Conservation (phyloP, 1,140 invertebrate genomes). For the Megathymus violae region DNA sequence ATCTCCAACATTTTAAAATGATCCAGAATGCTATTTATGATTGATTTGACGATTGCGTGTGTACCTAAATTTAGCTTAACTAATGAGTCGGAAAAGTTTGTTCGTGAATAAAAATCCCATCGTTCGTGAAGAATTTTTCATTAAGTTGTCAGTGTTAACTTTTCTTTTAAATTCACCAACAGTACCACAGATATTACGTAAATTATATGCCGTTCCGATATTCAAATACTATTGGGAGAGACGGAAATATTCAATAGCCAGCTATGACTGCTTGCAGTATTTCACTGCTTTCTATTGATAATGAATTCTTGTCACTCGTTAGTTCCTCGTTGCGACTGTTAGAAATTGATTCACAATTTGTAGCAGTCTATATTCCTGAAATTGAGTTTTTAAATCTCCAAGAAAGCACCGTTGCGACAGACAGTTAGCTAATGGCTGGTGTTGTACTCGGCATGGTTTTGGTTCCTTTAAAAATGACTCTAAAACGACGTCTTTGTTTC, state of each 20-base stretch:
- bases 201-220: not conserved
- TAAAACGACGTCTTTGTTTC: not conserved
- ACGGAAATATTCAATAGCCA: not conserved
- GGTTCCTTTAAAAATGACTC: constrained; percentile 4
- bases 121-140: not conserved
- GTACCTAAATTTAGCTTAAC: constrained; percentile 1
- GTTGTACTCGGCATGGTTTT: not conserved
- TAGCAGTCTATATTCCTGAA: not conserved
- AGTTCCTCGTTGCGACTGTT: not conserved
- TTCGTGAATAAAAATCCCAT: no score
- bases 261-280: not conserved
- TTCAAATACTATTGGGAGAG: not conserved
- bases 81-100: constrained; percentile 8
- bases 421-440: constrained; percentile 1
- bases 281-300: not conserved
- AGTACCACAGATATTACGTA: not conserved
- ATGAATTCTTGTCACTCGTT: constrained; percentile 1
- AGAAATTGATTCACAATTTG: constrained; percentile 8
- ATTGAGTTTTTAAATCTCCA: not conserved
- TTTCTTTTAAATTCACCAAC: not conserved
- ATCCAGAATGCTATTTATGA: constrained; percentile 13
- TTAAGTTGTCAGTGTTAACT: not conserved
- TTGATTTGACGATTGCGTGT: constrained; percentile 21
- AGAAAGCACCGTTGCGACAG: not conserved
- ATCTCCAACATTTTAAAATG: constrained; percentile 3